Conservation (phyloP, 2,113 vertebrate species). For the Ptyas mucosa region DNA sequence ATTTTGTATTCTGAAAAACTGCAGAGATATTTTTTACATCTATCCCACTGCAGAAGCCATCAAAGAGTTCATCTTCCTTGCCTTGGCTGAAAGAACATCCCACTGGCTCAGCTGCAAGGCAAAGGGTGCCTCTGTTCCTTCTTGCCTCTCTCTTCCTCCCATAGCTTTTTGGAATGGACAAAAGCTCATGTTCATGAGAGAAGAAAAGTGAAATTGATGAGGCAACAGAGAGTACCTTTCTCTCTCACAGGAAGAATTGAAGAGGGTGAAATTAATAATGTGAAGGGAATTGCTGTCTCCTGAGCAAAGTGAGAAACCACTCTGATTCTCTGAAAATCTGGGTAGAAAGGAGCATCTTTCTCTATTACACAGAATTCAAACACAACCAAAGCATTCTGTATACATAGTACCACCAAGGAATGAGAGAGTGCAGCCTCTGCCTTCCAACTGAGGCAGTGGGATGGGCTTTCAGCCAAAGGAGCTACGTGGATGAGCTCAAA, state of each 20-base stretch:
- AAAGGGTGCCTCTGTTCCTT: no score
- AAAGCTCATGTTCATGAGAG: not conserved
- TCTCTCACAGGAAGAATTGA: not conserved
- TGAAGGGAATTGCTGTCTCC: not conserved
- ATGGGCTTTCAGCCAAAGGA: not conserved
- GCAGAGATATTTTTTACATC: not conserved
- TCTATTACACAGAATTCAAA: not conserved
- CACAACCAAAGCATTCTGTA: not conserved
- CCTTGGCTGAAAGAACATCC: no score
- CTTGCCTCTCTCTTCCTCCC: no score
- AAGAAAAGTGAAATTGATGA: not conserved
- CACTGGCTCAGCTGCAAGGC: no score
- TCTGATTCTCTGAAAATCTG: not conserved
- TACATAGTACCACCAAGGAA: not conserved
- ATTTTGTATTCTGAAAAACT: not conserved
- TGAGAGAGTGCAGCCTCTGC: not conserved
- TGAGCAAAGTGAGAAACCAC: not conserved
- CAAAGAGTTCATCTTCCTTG: not conserved
- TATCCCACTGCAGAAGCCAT: not conserved
- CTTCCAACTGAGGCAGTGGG: not conserved
- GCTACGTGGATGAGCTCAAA: not conserved
- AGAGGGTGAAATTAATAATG: not conserved
- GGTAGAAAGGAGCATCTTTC: not conserved
- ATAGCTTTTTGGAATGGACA: no score
- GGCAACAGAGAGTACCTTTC: not conserved